Evolutionary conservation across 1,140 invertebrate genomes (phyloP).

Genomic region (Drosophila kanapiae): DNA sequence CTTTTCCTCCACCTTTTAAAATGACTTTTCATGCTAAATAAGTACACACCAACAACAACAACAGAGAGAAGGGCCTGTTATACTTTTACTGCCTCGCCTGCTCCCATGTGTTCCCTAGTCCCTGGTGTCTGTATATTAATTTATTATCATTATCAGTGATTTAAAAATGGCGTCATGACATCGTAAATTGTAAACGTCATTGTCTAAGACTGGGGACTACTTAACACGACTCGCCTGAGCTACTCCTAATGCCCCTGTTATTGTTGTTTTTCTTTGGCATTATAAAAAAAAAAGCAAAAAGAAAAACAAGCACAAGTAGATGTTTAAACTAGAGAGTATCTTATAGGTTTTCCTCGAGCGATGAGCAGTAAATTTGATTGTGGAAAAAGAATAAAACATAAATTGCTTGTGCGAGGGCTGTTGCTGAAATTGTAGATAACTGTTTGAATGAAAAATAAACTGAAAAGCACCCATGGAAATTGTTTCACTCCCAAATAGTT

Average conservation of each 20-base stretch:
- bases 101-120: constrained; percentile 41
- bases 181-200: constrained; percentile 79
- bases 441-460: too few relatives aligned
- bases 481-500: neutral
- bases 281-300: constrained; percentile 16
- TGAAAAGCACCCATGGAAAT: neutral
- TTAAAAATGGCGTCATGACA: constrained; percentile 81
- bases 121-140: constrained; percentile 75
- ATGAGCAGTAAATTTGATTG: constrained; percentile 10
- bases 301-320: constrained; percentile 1
- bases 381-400: constrained; percentile 1
- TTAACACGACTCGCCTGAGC: constrained; percentile 57
- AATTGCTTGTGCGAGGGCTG: constrained; percentile 7
- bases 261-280: constrained; percentile 43
- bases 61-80: neutral
- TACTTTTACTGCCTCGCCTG: constrained; percentile 25
- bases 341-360: constrained; percentile 21
- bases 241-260: constrained; percentile 28
- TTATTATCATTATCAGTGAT: constrained; percentile 84
- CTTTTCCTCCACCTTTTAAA: constrained; percentile 67
- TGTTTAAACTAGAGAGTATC: constrained; percentile 24
- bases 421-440: neutral
- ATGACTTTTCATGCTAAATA: constrained; percentile 83
- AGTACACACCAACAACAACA: constrained; percentile 62
- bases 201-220: constrained; percentile 69